Conservation (phyloP, 2,113 vertebrate species). For the Tragelaphus imberbis region DNA sequence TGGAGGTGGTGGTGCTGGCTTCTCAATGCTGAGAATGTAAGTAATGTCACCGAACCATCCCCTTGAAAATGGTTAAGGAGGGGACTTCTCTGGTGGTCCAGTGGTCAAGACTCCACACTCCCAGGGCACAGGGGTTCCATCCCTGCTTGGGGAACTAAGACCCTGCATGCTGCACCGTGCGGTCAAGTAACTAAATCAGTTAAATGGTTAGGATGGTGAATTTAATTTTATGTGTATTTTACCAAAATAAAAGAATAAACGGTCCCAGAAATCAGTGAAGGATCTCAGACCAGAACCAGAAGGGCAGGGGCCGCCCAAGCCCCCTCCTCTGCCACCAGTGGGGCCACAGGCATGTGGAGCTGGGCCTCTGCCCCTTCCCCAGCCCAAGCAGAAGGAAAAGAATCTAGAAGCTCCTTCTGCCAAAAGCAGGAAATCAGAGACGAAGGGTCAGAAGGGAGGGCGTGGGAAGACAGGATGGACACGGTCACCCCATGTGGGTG, state of each 20-base stretch:
- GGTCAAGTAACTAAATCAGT: neutral
- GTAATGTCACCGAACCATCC: rapidly evolving
- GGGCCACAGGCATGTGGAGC: neutral
- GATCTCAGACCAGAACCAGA: neutral
- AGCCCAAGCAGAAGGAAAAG: neutral
- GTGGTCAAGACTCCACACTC: neutral
- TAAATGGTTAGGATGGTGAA: neutral
- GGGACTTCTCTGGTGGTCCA: neutral
- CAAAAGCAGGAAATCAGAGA: neutral
- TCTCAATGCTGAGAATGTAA: rapidly evolving
- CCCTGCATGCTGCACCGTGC: neutral
- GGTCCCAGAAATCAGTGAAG: neutral
- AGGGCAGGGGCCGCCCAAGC: rapidly evolving
- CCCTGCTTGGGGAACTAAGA: neutral
- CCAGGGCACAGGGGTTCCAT: neutral
- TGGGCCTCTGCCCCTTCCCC: neutral
- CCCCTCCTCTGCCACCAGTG: neutral
- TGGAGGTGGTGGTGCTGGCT: rapidly evolving
- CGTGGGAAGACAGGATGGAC: neutral
- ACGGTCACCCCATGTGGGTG: neutral
- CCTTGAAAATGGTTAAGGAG: neutral
- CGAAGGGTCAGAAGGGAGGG: neutral
- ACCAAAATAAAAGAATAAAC: neutral
- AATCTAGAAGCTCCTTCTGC: neutral
- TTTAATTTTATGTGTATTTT: neutral